Conservation (phyloP, 2,888 invertebrate species). For the Sphecodes monilicornis region DNA sequence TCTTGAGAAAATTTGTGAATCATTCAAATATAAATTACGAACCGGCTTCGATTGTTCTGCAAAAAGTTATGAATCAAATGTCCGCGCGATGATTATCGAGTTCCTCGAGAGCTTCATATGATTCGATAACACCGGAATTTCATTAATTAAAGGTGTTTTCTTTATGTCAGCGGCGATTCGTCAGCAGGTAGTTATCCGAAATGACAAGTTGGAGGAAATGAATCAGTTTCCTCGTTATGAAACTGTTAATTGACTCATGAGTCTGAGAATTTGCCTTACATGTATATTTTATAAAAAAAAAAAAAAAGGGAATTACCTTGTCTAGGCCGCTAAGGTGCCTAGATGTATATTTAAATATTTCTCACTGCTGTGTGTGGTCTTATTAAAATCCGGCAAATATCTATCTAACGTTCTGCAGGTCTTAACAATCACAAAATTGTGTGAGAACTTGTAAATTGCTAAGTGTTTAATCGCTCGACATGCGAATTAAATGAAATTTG, state of each 20-base stretch:
- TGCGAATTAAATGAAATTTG: no score
- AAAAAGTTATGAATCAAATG: not conserved
- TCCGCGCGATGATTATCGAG: not conserved
- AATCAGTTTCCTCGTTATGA: not conserved
- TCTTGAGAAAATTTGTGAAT: slow-evolving; percentile 65
- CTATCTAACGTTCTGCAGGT: no score
- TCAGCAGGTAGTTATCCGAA: not conserved
- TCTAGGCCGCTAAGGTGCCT: no score
- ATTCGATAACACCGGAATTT: not conserved
- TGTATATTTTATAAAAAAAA: not conserved
- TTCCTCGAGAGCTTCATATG: not conserved
- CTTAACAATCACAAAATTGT: no score
- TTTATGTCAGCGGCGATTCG: not conserved
- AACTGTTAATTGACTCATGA: not conserved
- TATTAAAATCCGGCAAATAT: no score
- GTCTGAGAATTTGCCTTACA: not conserved
- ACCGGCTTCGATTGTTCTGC: slow-evolving; percentile 28
- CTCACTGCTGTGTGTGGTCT: not conserved
- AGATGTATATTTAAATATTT: no score
- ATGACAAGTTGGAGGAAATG: not conserved
- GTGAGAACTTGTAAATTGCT: no score
- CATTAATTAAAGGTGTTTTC: not conserved
- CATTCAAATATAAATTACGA: slow-evolving; percentile 27
- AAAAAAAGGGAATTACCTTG: not conserved
- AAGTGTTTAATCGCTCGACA: no score